Conservation (phyloP, 1,140 invertebrate genomes). For the Phocides pigmalion region DNA sequence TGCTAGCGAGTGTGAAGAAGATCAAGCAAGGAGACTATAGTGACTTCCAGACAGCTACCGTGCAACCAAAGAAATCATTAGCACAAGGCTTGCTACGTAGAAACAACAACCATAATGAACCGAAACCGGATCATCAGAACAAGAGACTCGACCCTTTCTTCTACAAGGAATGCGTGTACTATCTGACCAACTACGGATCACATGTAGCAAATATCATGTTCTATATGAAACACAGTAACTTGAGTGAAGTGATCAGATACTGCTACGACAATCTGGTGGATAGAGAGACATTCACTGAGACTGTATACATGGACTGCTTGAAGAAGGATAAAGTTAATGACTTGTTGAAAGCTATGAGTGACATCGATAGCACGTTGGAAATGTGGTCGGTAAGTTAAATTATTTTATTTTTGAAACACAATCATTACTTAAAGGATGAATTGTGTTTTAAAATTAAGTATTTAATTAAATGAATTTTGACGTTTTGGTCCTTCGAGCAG, state of each 20-base stretch:
- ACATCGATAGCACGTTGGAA: constrained; percentile 85
- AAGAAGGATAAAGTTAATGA: constrained; percentile 85
- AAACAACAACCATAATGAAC: constrained; percentile 61
- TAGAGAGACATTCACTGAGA: constrained; percentile 88
- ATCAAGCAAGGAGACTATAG: constrained; percentile 84
- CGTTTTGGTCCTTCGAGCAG: no score
- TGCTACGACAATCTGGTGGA: constrained; percentile 87
- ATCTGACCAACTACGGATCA: constrained; percentile 89
- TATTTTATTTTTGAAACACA: no score
- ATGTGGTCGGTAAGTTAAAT: constrained; percentile 85
- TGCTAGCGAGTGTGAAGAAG: constrained; percentile 82
- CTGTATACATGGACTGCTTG: constrained; percentile 87
- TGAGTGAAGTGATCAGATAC: constrained; percentile 86
- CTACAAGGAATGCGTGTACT: constrained; percentile 90
- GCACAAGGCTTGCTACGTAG: constrained; percentile 62
- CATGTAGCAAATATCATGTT: constrained; percentile 88
- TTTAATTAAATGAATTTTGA: no score
- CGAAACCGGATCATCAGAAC: constrained; percentile 59
- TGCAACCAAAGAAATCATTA: constrained; percentile 58
- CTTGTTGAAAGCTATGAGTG: constrained; percentile 85
- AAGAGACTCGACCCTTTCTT: constrained; percentile 84
- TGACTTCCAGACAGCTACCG: constrained; percentile 71
- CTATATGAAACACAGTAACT: constrained; percentile 86
- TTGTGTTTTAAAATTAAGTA: no score
- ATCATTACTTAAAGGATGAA: no score